Evolutionary conservation across 2,888 invertebrate species (phyloP).

Genomic region (Helleia helle): DNA sequence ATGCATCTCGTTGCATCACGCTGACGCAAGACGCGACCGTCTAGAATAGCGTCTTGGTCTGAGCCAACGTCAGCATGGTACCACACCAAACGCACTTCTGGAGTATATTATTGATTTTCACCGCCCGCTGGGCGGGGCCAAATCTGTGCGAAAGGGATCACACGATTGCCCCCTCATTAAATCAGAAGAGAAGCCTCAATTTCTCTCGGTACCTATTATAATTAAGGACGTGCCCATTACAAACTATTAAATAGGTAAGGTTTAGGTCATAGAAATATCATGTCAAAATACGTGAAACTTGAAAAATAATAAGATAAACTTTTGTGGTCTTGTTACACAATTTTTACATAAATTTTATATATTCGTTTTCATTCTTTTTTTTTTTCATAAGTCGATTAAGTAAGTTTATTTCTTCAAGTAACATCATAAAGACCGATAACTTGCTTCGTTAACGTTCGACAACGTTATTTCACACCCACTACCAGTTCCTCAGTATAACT

Average conservation of each 20-base stretch:
- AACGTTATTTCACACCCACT: too few relatives aligned
- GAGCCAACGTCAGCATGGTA: conserved; percentile 57
- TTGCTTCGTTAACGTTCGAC: too few relatives aligned
- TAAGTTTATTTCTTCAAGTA: too few relatives aligned
- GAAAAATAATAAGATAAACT: too few relatives aligned
- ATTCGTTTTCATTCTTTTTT: too few relatives aligned
- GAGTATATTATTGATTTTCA: conserved; percentile 70
- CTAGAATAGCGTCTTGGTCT: conserved; percentile 2
- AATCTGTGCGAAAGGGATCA: conserved; percentile 70
- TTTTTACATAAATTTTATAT: too few relatives aligned
- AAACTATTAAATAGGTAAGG: conserved; percentile 69
- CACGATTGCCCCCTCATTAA: conserved; percentile 65
- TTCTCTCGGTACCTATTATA: conserved; percentile 60
- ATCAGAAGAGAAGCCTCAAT: conserved; percentile 62
- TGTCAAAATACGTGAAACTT: too few relatives aligned
- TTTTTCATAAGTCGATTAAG: too few relatives aligned
- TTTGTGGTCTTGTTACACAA: too few relatives aligned
- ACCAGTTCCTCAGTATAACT: too few relatives aligned
- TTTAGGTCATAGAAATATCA: conserved; percentile 19
- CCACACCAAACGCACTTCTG: conserved; percentile 69
- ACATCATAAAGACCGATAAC: too few relatives aligned
- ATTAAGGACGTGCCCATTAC: conserved; percentile 71
- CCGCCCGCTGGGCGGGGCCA: conserved; percentile 66
- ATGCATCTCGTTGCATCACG: too few relatives aligned
- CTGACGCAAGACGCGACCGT: neutral